Evolutionary conservation across 1,140 invertebrate genomes (phyloP).

Genomic region (Alviniconcha marisindica): DNA sequence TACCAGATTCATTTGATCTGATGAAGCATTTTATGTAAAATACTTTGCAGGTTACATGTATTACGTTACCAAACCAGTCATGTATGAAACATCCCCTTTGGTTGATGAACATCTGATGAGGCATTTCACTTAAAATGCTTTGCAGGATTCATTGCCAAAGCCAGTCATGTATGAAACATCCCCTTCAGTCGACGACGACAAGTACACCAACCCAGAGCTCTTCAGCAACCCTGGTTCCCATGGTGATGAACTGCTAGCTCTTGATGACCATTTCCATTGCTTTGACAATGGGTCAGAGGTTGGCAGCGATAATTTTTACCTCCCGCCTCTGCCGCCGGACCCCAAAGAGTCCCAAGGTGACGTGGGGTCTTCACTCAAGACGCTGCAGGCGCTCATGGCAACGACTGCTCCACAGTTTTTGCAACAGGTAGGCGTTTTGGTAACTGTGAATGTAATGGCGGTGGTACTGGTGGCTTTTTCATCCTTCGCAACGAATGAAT

Average conservation of each 20-base stretch:
- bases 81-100: too few species aligned
- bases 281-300: constrained; percentile 62
- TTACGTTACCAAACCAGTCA: too few species aligned
- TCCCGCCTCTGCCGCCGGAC: constrained; percentile 36
- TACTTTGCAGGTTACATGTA: too few species aligned
- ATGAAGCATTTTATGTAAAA: too few species aligned
- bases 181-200: constrained; percentile 54
- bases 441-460: too few species aligned
- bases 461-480: too few species aligned
- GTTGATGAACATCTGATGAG: too few species aligned
- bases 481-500: too few species aligned
- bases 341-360: constrained; percentile 15
- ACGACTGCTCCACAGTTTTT: constrained; percentile 36
- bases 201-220: constrained; percentile 67
- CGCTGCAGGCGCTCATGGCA: constrained; percentile 32
- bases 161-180: constrained; percentile 61
- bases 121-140: too few species aligned
- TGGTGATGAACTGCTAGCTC: constrained; percentile 48
- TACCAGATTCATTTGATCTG: too few species aligned
- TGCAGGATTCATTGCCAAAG: constrained; percentile 52
- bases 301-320: constrained; percentile 50
- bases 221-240: constrained; percentile 68
- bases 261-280: constrained; percentile 50
- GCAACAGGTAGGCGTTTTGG: constrained; percentile 44
- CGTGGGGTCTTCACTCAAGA: constrained; percentile 10